Evolutionary conservation across 2,113 vertebrate species (phyloP).

Genomic region (Corynorhinus townsendii): DNA sequence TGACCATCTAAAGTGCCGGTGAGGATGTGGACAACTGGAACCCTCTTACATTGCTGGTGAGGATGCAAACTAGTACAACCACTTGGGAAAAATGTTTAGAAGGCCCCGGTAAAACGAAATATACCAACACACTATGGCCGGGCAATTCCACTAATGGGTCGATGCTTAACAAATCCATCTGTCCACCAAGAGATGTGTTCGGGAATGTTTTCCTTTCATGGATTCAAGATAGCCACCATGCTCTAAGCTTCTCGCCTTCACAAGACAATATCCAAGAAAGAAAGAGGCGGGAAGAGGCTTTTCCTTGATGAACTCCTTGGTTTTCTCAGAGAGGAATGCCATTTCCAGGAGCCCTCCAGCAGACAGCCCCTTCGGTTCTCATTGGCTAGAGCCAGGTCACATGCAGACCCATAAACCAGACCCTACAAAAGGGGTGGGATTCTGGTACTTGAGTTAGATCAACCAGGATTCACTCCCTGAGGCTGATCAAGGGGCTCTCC

Average conservation of each 20-base stretch:
- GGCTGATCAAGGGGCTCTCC: background rate
- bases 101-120: background rate
- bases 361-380: background rate
- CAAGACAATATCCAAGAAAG: background rate
- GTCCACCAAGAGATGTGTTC: background rate
- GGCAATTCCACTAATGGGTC: background rate
- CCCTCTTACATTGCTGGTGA: background rate
- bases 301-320: background rate
- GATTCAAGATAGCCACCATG: background rate
- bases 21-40: background rate
- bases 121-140: background rate
- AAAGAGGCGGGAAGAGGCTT: background rate
- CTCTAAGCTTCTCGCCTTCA: background rate
- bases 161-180: background rate
- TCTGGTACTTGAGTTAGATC: background rate
- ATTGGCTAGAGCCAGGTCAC: background rate
- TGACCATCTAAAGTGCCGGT: no score
- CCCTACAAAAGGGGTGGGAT: background rate
- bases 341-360: background rate
- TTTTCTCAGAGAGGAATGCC: background rate
- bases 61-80: background rate
- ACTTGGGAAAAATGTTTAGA: background rate
- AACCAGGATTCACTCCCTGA: accelerated
- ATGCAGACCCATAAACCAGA: background rate
- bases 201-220: background rate